phyloP scores from a whole-genome alignment of 2,113 vertebrate species.

The Psittacula cyanocephala region DNA sequence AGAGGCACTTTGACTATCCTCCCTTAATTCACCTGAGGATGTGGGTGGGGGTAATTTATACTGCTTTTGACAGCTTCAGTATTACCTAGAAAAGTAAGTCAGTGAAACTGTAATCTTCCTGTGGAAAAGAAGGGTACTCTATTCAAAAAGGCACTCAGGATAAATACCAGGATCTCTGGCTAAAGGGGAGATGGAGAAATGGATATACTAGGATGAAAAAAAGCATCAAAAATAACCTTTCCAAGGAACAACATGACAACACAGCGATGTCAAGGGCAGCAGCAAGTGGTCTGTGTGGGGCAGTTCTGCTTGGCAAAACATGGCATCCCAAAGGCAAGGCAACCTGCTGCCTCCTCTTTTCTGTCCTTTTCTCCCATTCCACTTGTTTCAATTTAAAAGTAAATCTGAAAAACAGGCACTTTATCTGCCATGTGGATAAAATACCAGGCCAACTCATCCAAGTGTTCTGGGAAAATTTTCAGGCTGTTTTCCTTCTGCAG shows the following conservation, averaged over 20 bases:
- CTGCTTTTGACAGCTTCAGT: not conserved
- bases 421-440: not conserved
- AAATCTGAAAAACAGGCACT: not conserved
- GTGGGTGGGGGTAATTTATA: not conserved
- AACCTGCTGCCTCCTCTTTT: not conserved
- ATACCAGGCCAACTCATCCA: not conserved
- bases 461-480: not conserved
- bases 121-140: not conserved
- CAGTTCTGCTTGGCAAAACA: not conserved
- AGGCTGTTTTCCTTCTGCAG: not conserved
- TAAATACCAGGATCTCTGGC: not conserved
- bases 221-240: not conserved
- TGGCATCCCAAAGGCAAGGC: not conserved
- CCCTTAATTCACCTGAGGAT: not conserved
- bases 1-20: not conserved
- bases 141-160: not conserved
- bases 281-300: accelerated
- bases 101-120: not conserved
- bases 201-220: not conserved
- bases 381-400: not conserved
- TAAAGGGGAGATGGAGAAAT: not conserved
- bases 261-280: not conserved
- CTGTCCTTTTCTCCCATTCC: accelerated
- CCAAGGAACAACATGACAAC: not conserved
- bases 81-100: not conserved